Base-by-base conservation (phyloP, 1,140 invertebrate genomes). In the Stratiolaelaps scimitus region DNA sequence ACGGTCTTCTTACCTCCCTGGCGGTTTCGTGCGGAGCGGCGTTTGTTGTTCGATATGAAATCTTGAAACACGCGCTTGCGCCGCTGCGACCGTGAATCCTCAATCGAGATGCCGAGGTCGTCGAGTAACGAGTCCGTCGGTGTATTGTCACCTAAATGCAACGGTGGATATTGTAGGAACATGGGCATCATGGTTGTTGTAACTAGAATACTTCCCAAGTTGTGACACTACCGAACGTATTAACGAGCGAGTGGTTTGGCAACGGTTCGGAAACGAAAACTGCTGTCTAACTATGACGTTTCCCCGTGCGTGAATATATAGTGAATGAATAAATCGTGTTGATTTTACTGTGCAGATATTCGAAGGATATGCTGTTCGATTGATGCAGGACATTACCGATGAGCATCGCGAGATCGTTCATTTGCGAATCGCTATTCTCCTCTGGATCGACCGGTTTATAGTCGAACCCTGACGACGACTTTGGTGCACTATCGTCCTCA, bases 1-100 rank as follows among this genome's bases (percentile, higher is more conserved):
- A 60, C 53, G 6, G 53, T 60, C 34, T 60, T 60, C 53, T 60
- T 60, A 1, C 53, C 53, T 1, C 53, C 53, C 26, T 60, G 53
- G 10, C 53, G 53, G 34, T 60, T 60, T 34, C 53, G 26, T 23
- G 53, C 53, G 13, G 53, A 60, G 4, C 53, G 53, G 15, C 53
- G 53, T 34, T 60, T 60, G 17, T 26, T 60, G 20, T 26, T 60
- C 20, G 53, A 60, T n/a, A 60, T 26, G 34, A 60, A 60, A 10
- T 60, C 53, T 20, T 60, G 53, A 34, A 60, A 60, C 4, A 60
- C 53, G 4, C 34, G 26, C 53, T 60, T 60, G 15, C 53, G 53
- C 1, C 53, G 53, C 20, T 60, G 53, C 26, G 53, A 60, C 26
- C 53, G 53, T 29, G 53, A 60, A 23, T 60, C 53, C 26, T 60